Evolutionary conservation across 2,888 invertebrate genomes (phyloP).

Genomic region (Macrosoma leucophasiata): DNA sequence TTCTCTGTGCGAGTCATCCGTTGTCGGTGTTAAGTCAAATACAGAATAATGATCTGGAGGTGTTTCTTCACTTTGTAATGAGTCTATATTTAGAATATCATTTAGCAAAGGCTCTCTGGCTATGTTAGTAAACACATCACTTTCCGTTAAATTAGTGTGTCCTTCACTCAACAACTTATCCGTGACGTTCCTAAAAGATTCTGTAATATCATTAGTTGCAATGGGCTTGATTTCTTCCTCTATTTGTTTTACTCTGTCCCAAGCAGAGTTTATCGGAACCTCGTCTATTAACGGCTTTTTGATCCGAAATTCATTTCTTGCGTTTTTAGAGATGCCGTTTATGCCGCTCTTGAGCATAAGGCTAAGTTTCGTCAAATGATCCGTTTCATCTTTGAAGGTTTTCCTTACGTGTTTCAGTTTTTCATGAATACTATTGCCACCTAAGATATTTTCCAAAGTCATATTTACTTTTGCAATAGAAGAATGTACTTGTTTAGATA

Average conservation of each 20-base stretch:
- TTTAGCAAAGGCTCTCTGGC: too few species aligned
- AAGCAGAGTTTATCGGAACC: slow-evolving; percentile 29
- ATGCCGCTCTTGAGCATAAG: slow-evolving; percentile 40
- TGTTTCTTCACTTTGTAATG: too few species aligned
- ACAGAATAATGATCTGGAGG: slow-evolving; percentile 13
- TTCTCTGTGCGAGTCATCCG: slow-evolving; percentile 26
- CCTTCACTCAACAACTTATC: too few species aligned
- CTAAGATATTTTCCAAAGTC: slow-evolving; percentile 30
- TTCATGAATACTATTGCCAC: slow-evolving; percentile 24
- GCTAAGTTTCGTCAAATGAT: slow-evolving; percentile 39
- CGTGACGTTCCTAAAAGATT: slow-evolving; percentile 24
- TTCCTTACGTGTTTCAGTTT: slow-evolving; percentile 32
- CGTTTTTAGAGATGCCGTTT: slow-evolving; percentile 38
- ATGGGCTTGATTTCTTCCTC: too few species aligned
- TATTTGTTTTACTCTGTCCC: slow-evolving; percentile 37
- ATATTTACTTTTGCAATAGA: slow-evolving; percentile 30
- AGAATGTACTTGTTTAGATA: slow-evolving; percentile 24
- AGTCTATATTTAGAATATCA: too few species aligned
- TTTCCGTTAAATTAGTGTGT: too few species aligned
- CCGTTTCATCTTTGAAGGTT: slow-evolving; percentile 36
- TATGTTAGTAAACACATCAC: too few species aligned
- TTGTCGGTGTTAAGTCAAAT: slow-evolving; percentile 12
- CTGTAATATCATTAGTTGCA: slow-evolving; percentile 6
- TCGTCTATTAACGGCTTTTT: slow-evolving; percentile 19
- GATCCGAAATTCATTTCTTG: slow-evolving; percentile 32